phyloP scores from a whole-genome alignment of 2,113 vertebrate species.

The Lasiurus cinereus region DNA sequence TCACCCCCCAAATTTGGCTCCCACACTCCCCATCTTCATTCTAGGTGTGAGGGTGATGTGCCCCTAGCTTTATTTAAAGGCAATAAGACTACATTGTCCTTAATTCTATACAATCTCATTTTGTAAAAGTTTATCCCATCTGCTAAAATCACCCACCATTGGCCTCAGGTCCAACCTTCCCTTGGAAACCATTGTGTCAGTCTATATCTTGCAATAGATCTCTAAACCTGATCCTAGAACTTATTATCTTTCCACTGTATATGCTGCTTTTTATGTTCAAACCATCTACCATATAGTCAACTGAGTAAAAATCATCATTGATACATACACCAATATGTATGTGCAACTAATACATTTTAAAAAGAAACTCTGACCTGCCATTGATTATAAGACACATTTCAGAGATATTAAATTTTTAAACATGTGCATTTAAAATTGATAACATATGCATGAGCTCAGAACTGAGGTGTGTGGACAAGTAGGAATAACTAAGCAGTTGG shows the following conservation, averaged over 20 bases:
- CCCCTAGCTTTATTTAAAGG: background rate
- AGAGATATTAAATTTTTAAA: slow-evolving; percentile 30
- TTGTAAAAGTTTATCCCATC: background rate
- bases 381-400: background rate
- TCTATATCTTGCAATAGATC: background rate
- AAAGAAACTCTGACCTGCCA: background rate
- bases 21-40: background rate
- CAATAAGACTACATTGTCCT: background rate
- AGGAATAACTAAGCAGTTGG: background rate
- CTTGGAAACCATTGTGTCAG: background rate
- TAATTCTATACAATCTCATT: background rate
- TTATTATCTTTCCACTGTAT: background rate
- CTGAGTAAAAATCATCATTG: background rate
- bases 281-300: background rate
- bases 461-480: background rate
- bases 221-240: background rate
- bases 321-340: background rate
- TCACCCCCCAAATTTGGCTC: background rate
- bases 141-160: background rate
- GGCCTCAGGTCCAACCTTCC: background rate
- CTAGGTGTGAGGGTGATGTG: background rate
- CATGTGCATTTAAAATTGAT: slow-evolving; percentile 13
- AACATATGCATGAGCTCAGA: background rate
- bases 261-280: background rate
- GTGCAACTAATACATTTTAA: background rate